A percentile compares a stretch with the other conserved stretches of the same genome.
Evolutionary conservation across 2,888 invertebrate genomes (phyloP).

Genomic region (Trachelus iudaicus): DNA sequence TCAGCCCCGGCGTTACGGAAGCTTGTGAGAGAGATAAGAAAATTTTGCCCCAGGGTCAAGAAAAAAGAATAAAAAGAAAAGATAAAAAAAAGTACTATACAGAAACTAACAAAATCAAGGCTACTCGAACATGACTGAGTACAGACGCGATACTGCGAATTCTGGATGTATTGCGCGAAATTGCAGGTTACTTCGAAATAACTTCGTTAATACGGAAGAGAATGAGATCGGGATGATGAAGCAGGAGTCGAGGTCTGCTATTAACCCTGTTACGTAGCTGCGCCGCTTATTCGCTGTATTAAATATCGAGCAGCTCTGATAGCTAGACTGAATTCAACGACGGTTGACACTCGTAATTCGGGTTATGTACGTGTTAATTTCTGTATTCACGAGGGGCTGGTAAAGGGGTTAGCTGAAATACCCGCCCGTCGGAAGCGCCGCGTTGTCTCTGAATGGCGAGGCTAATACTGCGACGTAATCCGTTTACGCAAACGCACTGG

Average conservation of each 20-base stretch:
- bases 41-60: no score
- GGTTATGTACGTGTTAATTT: slow-evolving; percentile 59
- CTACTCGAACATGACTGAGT: no score
- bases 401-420: slow-evolving; percentile 51
- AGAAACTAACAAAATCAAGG: neutral
- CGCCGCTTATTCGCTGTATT: slow-evolving; percentile 48
- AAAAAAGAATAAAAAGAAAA: no score
- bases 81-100: neutral
- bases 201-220: slow-evolving; percentile 45
- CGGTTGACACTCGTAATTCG: slow-evolving; percentile 46
- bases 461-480: slow-evolving; percentile 63
- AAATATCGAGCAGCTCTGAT: neutral
- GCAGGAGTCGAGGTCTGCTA: slow-evolving; percentile 24
- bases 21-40: no score
- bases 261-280: slow-evolving; percentile 57
- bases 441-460: slow-evolving; percentile 59
- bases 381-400: slow-evolving; percentile 57
- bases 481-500: slow-evolving; percentile 43
- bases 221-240: neutral
- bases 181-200: slow-evolving; percentile 45
- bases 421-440: slow-evolving; percentile 22
- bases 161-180: neutral
- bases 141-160: neutral
- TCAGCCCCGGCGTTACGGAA: neutral
- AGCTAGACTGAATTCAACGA: slow-evolving; percentile 29